Percentiles rank a stretch among this genome's conserved stretches.
phyloP scores from a whole-genome alignment of 64 coral and sea anemone species.

The Dendronephthya gigantea region DNA sequence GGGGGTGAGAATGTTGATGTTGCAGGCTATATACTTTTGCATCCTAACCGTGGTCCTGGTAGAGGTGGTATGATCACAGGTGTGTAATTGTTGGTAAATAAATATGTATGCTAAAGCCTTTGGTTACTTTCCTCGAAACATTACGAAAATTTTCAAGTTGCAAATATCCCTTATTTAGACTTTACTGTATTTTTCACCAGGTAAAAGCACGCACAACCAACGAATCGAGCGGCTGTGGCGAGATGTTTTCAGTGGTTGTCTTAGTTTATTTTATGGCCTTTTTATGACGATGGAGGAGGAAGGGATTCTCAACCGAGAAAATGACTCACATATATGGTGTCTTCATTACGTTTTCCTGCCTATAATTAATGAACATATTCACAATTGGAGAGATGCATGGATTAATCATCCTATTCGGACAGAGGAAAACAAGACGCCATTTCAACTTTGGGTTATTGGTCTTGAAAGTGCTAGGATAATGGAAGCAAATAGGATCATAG shows the following conservation, averaged over 20 bases:
- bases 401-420: slow-evolving; percentile 36
- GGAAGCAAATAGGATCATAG: background rate
- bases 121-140: background rate
- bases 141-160: background rate
- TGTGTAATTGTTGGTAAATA: background rate
- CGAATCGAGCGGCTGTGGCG: background rate
- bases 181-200: background rate
- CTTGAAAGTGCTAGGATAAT: background rate
- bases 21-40: slow-evolving; percentile 26
- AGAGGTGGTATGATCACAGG: slow-evolving; percentile 44
- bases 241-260: background rate
- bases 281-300: background rate
- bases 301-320: background rate
- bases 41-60: slow-evolving; percentile 29
- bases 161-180: background rate
- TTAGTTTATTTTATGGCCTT: background rate
- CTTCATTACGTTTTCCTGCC: slow-evolving; percentile 44
- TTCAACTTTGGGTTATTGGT: slow-evolving; percentile 54
- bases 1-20: slow-evolving; percentile 21
- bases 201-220: background rate
- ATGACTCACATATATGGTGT: slow-evolving; percentile 49
- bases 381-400: slow-evolving; percentile 43
- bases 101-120: background rate
- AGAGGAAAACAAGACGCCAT: slow-evolving; percentile 47
- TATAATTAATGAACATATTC: slow-evolving; percentile 42